Conservation (phyloP, 2,888 invertebrate genomes). For the Cheilosia vernalis region DNA sequence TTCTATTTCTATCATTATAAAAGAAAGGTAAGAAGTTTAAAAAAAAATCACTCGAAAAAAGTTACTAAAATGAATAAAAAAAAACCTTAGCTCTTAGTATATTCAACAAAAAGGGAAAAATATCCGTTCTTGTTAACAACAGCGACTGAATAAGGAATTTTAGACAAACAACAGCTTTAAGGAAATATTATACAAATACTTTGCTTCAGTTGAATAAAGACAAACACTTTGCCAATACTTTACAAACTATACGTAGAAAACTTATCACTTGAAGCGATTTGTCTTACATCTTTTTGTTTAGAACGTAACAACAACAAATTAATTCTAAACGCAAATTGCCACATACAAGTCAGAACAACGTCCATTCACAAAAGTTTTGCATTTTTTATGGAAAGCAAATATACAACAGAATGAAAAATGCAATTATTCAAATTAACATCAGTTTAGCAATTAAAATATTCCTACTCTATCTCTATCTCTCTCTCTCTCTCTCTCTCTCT, state of each 20-base stretch:
- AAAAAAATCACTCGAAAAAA: constrained; percentile 9
- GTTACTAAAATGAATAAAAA: constrained; percentile 3
- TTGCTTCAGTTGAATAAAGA: constrained; percentile 43
- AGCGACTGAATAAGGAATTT: constrained; percentile 63
- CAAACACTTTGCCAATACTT: constrained; percentile 60
- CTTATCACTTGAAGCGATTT: constrained; percentile 11
- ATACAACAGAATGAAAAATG: constrained; percentile 7
- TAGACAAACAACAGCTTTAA: constrained; percentile 62
- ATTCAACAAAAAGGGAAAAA: constrained; percentile 2
- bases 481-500: background rate
- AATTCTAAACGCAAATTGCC: constrained; percentile 17
- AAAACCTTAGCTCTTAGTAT: constrained; percentile 3
- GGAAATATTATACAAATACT: constrained; percentile 28
- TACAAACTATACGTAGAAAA: constrained; percentile 28
- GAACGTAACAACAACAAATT: constrained; percentile 5
- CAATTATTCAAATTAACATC: constrained; percentile 54
- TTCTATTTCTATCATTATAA: constrained; percentile 16
- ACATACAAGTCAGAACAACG: constrained; percentile 25
- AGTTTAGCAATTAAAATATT: constrained; percentile 70
- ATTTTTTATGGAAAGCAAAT: constrained; percentile 10
- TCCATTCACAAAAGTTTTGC: constrained; percentile 32
- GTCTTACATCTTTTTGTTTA: background rate
- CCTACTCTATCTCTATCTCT: constrained; percentile 3
- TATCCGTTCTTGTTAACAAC: constrained; percentile 40
- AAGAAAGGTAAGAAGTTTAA: background rate